Percentiles rank a stretch among this genome's conserved stretches.
Conservation (phyloP, 2,888 invertebrate species). For the Crocallis elinguaria region DNA sequence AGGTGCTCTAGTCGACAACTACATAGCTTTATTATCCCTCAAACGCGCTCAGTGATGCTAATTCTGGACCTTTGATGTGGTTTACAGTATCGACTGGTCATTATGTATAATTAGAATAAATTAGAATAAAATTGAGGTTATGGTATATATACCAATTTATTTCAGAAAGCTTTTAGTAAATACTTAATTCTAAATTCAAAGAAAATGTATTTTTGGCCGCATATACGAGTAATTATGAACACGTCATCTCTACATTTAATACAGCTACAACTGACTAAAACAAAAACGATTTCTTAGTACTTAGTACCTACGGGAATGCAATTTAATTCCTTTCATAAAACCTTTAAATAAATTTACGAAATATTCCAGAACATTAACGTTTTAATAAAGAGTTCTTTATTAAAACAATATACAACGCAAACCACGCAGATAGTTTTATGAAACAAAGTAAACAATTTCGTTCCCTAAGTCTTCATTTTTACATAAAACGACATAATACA, state of each 20-base stretch:
- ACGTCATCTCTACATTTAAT: too few relatives aligned
- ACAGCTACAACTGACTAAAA: too few relatives aligned
- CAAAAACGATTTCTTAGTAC: too few relatives aligned
- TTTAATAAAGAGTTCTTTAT: conserved; percentile 1
- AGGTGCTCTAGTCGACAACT: conserved; percentile 75
- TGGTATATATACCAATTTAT: conserved; percentile 17
- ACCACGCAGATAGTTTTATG: neutral
- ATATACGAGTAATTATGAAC: too few relatives aligned
- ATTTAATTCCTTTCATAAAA: neutral
- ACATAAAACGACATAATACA: conserved; percentile 36
- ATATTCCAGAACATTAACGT: too few relatives aligned
- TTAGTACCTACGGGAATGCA: too few relatives aligned
- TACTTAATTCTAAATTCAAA: neutral
- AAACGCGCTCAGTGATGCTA: conserved; percentile 78
- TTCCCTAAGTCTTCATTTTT: conserved; percentile 21
- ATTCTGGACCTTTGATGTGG: conserved; percentile 79
- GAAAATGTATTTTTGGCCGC: neutral
- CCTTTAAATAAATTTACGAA: neutral
- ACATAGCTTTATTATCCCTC: conserved; percentile 77
- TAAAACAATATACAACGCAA: neutral
- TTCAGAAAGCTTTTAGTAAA: neutral
- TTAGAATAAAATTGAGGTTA: conserved; percentile 22
- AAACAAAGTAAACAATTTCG: conserved; percentile 7
- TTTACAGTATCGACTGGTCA: conserved; percentile 55
- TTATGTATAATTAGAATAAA: conserved; percentile 42